A percentile compares a stretch with the other conserved stretches of the same genome.
Conservation (phyloP, 2,888 invertebrate species). For the Caenorhabditis doughertyi region DNA sequence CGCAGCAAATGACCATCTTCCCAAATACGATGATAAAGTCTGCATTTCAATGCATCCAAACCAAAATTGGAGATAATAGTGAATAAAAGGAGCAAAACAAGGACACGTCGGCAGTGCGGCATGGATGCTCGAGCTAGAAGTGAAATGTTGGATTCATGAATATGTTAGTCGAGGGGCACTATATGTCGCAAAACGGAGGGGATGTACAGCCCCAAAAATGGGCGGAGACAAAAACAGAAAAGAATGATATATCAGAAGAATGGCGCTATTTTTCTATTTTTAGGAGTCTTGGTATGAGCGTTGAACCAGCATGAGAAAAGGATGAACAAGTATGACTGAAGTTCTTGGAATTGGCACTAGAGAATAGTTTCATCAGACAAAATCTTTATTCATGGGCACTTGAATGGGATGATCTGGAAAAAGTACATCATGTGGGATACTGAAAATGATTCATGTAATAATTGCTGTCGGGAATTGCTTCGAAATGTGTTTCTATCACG, state of each 20-base stretch:
- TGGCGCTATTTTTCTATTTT: constrained; percentile 49
- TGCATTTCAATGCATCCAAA: constrained; percentile 66
- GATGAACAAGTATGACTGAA: constrained; percentile 14
- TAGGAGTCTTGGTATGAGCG: constrained; percentile 8
- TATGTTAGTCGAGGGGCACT: constrained; percentile 61
- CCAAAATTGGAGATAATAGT: constrained; percentile 25
- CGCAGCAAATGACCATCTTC: constrained; percentile 70
- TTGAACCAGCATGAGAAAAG: not conserved
- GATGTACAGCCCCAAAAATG: constrained; percentile 48
- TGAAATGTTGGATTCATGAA: constrained; percentile 65
- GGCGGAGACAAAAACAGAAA: constrained; percentile 59
- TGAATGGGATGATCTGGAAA: not conserved
- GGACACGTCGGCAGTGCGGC: constrained; percentile 54
- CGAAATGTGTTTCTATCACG: too few relatives aligned
- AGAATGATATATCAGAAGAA: constrained; percentile 57
- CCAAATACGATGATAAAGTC: constrained; percentile 70
- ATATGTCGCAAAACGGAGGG: constrained; percentile 42
- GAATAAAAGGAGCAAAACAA: constrained; percentile 55
- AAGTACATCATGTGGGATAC: not conserved
- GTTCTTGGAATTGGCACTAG: constrained; percentile 22
- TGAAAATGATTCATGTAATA: not conserved
- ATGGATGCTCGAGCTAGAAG: constrained; percentile 56
- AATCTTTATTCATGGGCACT: constrained; percentile 2
- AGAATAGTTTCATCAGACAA: constrained; percentile 15
- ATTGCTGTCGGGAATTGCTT: too few relatives aligned